Base-by-base conservation (phyloP, 1,140 invertebrate species). In the Chymomyza costata region DNA sequence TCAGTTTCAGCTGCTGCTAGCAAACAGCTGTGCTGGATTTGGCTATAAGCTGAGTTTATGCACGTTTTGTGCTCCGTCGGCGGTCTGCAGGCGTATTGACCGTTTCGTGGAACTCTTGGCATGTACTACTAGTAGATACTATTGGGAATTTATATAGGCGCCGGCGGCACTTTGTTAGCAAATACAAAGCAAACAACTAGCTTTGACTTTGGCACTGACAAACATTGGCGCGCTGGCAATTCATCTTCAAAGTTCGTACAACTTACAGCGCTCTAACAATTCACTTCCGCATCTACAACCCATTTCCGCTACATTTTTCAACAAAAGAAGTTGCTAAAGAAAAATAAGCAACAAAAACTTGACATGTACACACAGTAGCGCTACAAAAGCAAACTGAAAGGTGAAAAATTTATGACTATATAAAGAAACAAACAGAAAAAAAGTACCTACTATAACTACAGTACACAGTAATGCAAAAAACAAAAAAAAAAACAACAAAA, bases 201-300 rank as follows among this genome's bases (percentile, higher is more conserved):
- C 25, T 28, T 28, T 28, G 10, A 6, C 10, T 28, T 28, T 28
- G 25, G 5, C 25, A 10, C 25, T 10, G 25, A 6, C 10, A 28
- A 28, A 28, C 10, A 6, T 28, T 5, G 10, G 25, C 25, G 25
- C 25, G 25, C 10, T 10, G 25, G 32, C 32, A 34, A 48, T 37
- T 10, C 34, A 48, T 48, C 46, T 48, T 48, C 6, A 21, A 48
- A 28, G 25, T 25, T 44, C 41, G 25, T 39, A 32, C n/a, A 14
- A 52, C 52, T 50, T 15, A 65, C 70, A 71, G 65, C 70, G 71
- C 71, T n/a, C 71, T 78, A 76, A 76, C 66, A 66, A 78, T 76
- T 70, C 67, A 73, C 73, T 80, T 80, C 73, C 73, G 73, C 73
- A 73, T 80, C 63, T 80, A 68, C 59, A 80, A 54, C 73, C n/a